These are phyloP conservation scores for Oreotragus oreotragus DNA, from an alignment of 2,113 vertebrate species.

Conservation along the genomic window DNA sequence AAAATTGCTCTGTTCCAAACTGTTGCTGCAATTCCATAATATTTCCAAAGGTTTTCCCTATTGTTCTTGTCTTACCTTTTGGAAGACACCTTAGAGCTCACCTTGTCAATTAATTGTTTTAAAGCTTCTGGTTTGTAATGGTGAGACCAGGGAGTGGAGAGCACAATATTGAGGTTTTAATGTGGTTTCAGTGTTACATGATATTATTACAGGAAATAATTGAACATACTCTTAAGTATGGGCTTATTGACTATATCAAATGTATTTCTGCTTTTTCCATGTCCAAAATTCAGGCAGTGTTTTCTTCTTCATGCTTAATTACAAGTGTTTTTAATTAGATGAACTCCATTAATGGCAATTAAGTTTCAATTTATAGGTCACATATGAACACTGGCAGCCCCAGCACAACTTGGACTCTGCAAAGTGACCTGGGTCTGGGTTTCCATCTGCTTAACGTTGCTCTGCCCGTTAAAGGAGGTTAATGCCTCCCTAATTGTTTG, in stretches of 20 bases:
- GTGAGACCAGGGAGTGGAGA: not conserved
- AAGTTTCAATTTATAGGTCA: slow-evolving; percentile 73
- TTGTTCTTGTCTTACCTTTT: not conserved
- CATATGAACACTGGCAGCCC: slow-evolving; percentile 56
- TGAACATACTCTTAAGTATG: not conserved
- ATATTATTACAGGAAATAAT: not conserved
- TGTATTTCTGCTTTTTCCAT: slow-evolving; percentile 20
- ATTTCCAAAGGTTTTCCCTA: not conserved
- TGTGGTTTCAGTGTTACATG: too few species aligned
- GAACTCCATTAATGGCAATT: slow-evolving; percentile 74
- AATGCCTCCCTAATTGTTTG: slow-evolving; percentile 75
- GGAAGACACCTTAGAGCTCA: not conserved
- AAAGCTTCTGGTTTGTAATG: not conserved
- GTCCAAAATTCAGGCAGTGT: slow-evolving; percentile 33
- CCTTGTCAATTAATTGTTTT: not conserved
- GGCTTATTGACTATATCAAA: slow-evolving; percentile 13
- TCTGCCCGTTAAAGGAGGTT: slow-evolving; percentile 74
- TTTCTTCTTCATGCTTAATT: slow-evolving; percentile 75
- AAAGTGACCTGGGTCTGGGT: slow-evolving; percentile 67
- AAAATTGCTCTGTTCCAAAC: not conserved
- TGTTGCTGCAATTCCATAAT: not conserved
- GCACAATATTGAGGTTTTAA: not conserved
- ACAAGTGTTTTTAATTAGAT: slow-evolving; percentile 76
- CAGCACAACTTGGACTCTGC: slow-evolving; percentile 68
- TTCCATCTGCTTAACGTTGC: slow-evolving; percentile 75